A percentile compares a stretch with the other conserved stretches of the same genome.
Evolutionary conservation across 2,888 invertebrate species (phyloP).

Genomic region (Tinea pellionella): DNA sequence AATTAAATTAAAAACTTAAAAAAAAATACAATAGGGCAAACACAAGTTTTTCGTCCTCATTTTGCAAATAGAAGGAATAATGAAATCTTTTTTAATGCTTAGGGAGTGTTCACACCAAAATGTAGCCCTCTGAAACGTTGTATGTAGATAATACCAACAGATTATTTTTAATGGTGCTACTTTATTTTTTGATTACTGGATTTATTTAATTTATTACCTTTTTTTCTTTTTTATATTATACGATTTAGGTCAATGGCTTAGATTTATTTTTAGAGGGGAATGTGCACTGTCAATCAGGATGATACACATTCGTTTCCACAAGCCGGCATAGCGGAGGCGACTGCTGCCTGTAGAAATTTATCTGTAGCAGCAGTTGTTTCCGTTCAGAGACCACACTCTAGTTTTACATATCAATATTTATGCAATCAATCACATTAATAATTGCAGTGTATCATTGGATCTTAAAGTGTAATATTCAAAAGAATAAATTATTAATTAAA

Average conservation of each 20-base stretch:
- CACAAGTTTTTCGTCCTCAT: not conserved
- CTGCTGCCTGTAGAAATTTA: no score
- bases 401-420: no score
- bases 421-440: no score
- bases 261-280: no score
- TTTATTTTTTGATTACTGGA: not conserved
- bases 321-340: no score
- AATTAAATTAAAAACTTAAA: not conserved
- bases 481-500: no score
- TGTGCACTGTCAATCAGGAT: no score
- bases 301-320: no score
- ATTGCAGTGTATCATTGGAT: no score
- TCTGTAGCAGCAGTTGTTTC: no score
- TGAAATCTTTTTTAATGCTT: conserved; percentile 9
- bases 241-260: not conserved
- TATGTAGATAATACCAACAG: not conserved
- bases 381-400: no score
- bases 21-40: not conserved
- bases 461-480: no score
- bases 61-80: not conserved
- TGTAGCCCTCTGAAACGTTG: not conserved
- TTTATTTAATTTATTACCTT: not conserved
- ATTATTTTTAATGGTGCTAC: not conserved
- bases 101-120: conserved; percentile 4
- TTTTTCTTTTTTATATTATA: not conserved